These are phyloP conservation scores for Apeira syringaria DNA, from an alignment of 2,888 invertebrate genomes.

Conservation along the genomic window DNA sequence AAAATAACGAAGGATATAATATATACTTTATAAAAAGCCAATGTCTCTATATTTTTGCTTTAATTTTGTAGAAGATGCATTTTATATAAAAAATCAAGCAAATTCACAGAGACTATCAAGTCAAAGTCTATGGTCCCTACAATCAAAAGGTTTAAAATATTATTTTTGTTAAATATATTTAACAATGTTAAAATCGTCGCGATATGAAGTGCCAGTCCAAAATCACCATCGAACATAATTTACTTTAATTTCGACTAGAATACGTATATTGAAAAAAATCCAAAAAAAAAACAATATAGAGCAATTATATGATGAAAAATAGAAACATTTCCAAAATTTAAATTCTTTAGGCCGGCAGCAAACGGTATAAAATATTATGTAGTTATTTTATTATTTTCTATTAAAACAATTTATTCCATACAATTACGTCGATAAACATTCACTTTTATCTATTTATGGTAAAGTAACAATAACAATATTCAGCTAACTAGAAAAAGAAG, in stretches of 20 bases:
- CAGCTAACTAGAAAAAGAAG: slow-evolving; percentile 4
- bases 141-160: slow-evolving; percentile 51
- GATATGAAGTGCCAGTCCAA: slow-evolving; percentile 51
- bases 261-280: slow-evolving; percentile 8
- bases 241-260: slow-evolving; percentile 44
- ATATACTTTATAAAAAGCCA: slow-evolving; percentile 54
- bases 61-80: slow-evolving; percentile 19
- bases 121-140: slow-evolving; percentile 76
- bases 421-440: too few relatives aligned
- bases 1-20: slow-evolving; percentile 48
- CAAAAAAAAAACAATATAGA: too few relatives aligned
- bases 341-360: slow-evolving; percentile 24
- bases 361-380: slow-evolving; percentile 19
- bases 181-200: slow-evolving; percentile 47
- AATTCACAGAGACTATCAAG: slow-evolving; percentile 50
- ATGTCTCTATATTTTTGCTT: slow-evolving; percentile 52
- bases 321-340: too few relatives aligned
- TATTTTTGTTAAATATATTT: slow-evolving; percentile 52
- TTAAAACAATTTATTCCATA: too few relatives aligned
- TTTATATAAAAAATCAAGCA: slow-evolving; percentile 38
- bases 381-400: not conserved
- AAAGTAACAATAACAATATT: slow-evolving; percentile 1
- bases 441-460: slow-evolving; percentile 1
- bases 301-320: too few relatives aligned
- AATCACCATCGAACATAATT: slow-evolving; percentile 34